Base-by-base conservation (phyloP, 1,140 invertebrate genomes). In the Leptonema lineaticorne region DNA sequence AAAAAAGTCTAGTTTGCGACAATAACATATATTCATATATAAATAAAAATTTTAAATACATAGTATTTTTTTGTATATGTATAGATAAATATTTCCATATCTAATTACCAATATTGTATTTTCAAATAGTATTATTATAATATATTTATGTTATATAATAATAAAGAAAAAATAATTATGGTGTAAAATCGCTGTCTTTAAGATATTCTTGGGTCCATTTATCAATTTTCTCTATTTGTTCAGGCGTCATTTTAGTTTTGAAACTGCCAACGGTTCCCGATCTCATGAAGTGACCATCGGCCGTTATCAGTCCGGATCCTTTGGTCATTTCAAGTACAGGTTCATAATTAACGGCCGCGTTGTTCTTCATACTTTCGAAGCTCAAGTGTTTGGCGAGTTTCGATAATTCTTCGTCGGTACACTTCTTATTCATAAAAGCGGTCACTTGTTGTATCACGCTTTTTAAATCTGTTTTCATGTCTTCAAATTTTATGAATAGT, bases 341-440 rank as follows among this genome's bases (percentile, higher is more conserved):
- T 72, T 82, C 84, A 63, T 88, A 87, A 76, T 92, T 93, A 0
- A 92, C 89, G 63, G 86, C 82, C n/a, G 85, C 83, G 75, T 92
- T 93, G 4, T 84, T 81, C 71, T 86, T 85, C 83, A 93, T 89
- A 37, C 77, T 89, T 28, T 89, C 83, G 74, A 91, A 87, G 77
- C 86, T 85, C 7, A 91, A 76, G 73, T 91, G 88, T 0, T 84
- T 72, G 0, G 78, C 74, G 48, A 92, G 75, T 58, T 75, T 65
- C 2, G 78, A 48, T 0, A 88, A 73, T 67, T 90, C 76, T 18
- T 85, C 77, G 0, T 84, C 83, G 0, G 73, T 75, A 5, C 87
- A 75, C 0, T 74, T 24, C 45, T 82, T 85, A 1, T 81, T 78
- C 0, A 92, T 75, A 75, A 92, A 92, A 0, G 78, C 69, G 0